Evolutionary conservation across 2,888 invertebrate species (phyloP).

Genomic region (Melieria picta): DNA sequence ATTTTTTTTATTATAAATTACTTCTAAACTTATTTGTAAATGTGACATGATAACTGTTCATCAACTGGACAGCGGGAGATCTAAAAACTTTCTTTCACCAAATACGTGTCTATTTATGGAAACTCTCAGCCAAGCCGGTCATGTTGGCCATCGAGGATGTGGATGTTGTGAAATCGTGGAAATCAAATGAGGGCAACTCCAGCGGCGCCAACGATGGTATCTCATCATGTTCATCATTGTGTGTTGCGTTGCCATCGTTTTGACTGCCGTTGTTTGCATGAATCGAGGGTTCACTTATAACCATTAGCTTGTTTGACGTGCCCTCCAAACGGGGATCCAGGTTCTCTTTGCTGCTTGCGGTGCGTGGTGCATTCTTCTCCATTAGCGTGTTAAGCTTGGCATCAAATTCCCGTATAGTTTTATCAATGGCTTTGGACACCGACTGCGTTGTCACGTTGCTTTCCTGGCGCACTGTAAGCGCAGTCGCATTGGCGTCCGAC

Average conservation of each 20-base stretch:
- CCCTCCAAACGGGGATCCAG: conserved; percentile 16
- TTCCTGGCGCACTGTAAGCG: conserved; percentile 44
- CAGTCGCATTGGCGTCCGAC: conserved; percentile 28
- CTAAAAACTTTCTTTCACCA: not conserved
- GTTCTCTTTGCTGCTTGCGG: conserved; percentile 36
- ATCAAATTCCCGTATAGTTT: conserved; percentile 60
- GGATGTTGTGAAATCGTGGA: conserved; percentile 50
- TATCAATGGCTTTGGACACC: conserved; percentile 61
- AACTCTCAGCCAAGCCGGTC: conserved; percentile 47
- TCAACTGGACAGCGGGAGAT: not conserved
- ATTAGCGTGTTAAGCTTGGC: conserved; percentile 52
- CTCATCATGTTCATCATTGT: conserved; percentile 45
- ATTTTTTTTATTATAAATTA: not conserved
- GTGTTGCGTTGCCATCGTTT: conserved; percentile 22
- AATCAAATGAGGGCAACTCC: conserved; percentile 60
- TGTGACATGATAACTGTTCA: not conserved
- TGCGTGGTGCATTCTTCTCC: conserved; percentile 27
- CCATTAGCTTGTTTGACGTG: not conserved
- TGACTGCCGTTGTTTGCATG: conserved; percentile 21
- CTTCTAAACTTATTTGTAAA: not conserved
- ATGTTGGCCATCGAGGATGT: conserved; percentile 49
- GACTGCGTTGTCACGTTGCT: conserved; percentile 52
- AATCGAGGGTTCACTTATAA: not conserved
- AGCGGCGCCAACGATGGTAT: conserved; percentile 60
- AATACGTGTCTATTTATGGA: conserved; percentile 36